Conservation (phyloP, 2,113 vertebrate genomes). For the Oryzias woworae region DNA sequence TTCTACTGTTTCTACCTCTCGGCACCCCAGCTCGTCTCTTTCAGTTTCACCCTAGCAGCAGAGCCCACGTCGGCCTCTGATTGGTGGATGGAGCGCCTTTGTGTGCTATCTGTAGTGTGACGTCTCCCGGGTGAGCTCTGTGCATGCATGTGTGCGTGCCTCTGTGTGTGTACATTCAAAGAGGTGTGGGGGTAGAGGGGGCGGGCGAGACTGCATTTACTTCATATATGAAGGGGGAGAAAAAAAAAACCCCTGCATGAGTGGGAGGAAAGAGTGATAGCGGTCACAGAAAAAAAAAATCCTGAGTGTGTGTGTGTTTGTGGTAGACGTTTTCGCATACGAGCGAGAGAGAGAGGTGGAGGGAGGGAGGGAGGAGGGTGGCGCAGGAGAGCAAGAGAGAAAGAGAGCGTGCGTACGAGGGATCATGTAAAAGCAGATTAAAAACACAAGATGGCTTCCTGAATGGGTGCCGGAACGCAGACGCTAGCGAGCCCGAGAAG, state of each 20-base stretch:
- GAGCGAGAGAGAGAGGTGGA: conserved; percentile 46
- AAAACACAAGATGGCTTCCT: conserved; percentile 86
- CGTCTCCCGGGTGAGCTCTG: conserved; percentile 62
- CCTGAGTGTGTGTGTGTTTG: conserved; percentile 45
- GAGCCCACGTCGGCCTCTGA: conserved; percentile 62
- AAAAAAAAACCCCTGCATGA: conserved; percentile 40
- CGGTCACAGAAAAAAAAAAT: conserved; percentile 67
- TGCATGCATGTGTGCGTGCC: conserved; percentile 29
- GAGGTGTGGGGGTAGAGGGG: conserved; percentile 13
- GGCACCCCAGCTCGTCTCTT: conserved; percentile 48
- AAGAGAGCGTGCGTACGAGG: conserved; percentile 67
- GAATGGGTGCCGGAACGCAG: conserved; percentile 75
- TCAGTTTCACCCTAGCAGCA: conserved; percentile 82
- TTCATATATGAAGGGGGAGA: conserved; percentile 64
- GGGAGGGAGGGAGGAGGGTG: conserved; percentile 44
- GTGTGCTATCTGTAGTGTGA: conserved; percentile 78
- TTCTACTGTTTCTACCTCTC: conserved; percentile 35
- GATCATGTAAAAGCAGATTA: conserved; percentile 80
- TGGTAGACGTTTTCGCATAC: conserved; percentile 69
- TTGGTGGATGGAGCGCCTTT: conserved; percentile 76
- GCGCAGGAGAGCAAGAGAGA: conserved; percentile 45
- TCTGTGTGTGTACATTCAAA: conserved; percentile 57
- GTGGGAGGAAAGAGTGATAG: conserved; percentile 64
- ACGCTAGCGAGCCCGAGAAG: conserved; percentile 53
- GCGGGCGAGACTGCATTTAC: conserved; percentile 46